Conservation (phyloP, 1,140 invertebrate species). For the Aplysia californica region DNA sequence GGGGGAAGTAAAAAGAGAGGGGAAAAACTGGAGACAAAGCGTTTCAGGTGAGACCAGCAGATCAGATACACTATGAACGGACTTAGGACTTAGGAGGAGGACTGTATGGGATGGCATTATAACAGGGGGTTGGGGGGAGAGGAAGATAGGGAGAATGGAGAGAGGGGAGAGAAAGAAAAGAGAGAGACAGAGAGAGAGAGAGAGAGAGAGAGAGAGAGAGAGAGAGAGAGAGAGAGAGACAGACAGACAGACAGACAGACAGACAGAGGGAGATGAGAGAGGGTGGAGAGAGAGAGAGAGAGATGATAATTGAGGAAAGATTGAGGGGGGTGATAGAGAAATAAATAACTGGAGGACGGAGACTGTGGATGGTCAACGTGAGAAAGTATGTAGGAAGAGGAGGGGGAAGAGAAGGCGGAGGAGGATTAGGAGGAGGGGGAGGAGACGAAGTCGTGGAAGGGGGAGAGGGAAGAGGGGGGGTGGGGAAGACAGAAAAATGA, state of each 20-base stretch:
- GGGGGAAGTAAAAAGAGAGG: neutral
- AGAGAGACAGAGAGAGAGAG: neutral
- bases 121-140: neutral
- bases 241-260: neutral
- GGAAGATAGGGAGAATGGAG: neutral
- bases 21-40: too few species aligned
- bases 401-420: neutral
- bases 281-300: neutral
- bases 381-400: neutral
- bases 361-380: neutral
- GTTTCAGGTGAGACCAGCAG: too few species aligned
- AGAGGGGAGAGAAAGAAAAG: neutral
- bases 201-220: neutral
- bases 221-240: neutral
- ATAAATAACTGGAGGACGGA: neutral
- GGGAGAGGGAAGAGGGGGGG: slow-evolving; percentile 14
- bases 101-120: too few species aligned
- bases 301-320: neutral
- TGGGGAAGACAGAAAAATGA: neutral
- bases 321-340: neutral
- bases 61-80: too few species aligned
- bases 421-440: neutral
- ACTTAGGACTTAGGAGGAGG: too few species aligned
- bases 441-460: neutral
- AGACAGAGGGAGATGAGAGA: too few species aligned